phyloP scores from a whole-genome alignment of 2,797 vertebrate species.

The Liparis tanakae region DNA sequence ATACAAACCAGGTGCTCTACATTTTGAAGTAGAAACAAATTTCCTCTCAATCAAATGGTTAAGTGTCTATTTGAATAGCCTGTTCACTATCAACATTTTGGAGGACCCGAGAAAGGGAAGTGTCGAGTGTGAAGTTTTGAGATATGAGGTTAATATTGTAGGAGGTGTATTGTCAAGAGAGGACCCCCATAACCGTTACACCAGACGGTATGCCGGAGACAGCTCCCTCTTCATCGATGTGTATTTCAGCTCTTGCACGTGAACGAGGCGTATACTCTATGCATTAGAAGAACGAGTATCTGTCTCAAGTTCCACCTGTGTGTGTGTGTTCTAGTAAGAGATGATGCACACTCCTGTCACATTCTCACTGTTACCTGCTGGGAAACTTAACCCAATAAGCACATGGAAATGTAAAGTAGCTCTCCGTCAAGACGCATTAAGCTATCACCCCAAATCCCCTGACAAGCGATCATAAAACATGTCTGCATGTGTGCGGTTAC shows the following conservation, averaged over 20 bases:
- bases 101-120: neutral
- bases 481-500: conserved; percentile 2
- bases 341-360: conserved; percentile 84
- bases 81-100: neutral
- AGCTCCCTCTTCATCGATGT: neutral
- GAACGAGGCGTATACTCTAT: neutral
- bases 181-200: no score
- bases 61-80: neutral
- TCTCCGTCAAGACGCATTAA: conserved; percentile 46
- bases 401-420: conserved; percentile 44
- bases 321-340: conserved; percentile 78
- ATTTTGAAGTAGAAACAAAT: conserved; percentile 15
- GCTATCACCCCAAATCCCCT: conserved; percentile 34
- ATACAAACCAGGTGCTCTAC: conserved; percentile 39
- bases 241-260: neutral
- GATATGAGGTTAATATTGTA: neutral
- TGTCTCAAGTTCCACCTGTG: conserved; percentile 20
- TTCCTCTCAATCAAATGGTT: neutral
- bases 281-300: conserved; percentile 19
- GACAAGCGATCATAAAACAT: conserved; percentile 30
- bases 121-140: neutral
- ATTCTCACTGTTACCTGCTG: conserved; percentile 83
- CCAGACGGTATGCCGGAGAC: no score
- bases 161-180: no score
- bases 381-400: conserved; percentile 42